Conservation (phyloP, 2,888 invertebrate genomes). For the Mythimna vitellina region DNA sequence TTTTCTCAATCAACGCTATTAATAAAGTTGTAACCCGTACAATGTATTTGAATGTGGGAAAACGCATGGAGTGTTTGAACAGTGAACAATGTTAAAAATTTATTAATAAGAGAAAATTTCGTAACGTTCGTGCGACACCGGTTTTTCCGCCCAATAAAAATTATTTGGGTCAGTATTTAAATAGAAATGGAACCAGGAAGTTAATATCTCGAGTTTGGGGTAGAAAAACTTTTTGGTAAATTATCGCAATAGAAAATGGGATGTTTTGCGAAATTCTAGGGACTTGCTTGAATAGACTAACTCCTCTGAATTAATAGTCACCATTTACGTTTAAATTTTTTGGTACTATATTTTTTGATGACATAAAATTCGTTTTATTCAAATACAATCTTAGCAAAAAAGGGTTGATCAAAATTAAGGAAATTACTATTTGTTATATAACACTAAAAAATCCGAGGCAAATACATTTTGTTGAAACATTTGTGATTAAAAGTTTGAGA, state of each 20-base stretch:
- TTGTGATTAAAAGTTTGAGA: too few relatives aligned
- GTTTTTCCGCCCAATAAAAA: slow-evolving; percentile 67
- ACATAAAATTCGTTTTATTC: background rate
- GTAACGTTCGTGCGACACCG: slow-evolving; percentile 68
- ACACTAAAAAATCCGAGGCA: too few relatives aligned
- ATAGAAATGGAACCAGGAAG: slow-evolving; percentile 64
- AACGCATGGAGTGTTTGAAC: slow-evolving; percentile 64
- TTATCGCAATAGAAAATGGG: slow-evolving; percentile 15
- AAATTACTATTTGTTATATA: too few relatives aligned
- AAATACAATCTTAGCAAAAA: background rate
- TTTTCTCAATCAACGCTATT: background rate
- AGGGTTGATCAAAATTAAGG: too few relatives aligned
- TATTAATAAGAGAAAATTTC: slow-evolving; percentile 73
- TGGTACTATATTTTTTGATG: background rate
- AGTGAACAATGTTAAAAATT: slow-evolving; percentile 70
- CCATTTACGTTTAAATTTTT: slow-evolving; percentile 6
- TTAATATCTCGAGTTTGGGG: slow-evolving; percentile 49
- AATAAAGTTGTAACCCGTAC: slow-evolving; percentile 61
- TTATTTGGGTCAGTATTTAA: slow-evolving; percentile 74
- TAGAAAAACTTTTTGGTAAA: slow-evolving; percentile 30
- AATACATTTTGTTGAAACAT: too few relatives aligned
- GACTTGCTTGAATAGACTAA: slow-evolving; percentile 20
- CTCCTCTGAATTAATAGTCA: slow-evolving; percentile 14
- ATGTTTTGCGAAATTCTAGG: slow-evolving; percentile 52
- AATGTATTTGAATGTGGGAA: slow-evolving; percentile 74